A percentile compares a stretch with the other conserved stretches of the same genome.
phyloP scores from a whole-genome alignment of 2,888 invertebrate genomes.

The Escarpia spicata region DNA sequence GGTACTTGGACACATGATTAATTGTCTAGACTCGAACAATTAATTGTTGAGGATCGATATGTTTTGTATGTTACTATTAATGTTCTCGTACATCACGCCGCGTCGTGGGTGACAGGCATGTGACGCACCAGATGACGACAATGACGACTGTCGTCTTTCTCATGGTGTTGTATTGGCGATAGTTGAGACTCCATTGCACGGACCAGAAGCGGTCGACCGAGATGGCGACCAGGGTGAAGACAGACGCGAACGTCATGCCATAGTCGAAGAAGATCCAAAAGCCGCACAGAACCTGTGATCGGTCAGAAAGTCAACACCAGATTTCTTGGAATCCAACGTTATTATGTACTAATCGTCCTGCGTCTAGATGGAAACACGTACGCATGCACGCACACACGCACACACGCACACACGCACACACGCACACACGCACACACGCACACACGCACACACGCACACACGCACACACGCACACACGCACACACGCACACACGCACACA shows the following conservation, averaged over 20 bases:
- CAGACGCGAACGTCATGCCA: slow-evolving; percentile 63
- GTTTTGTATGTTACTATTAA: not conserved
- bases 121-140: slow-evolving; percentile 49
- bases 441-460: no score
- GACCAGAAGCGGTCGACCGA: slow-evolving; percentile 58
- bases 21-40: no score
- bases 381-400: no score
- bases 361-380: no score
- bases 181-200: slow-evolving; percentile 51
- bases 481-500: no score
- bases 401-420: no score
- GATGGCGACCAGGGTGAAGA: slow-evolving; percentile 62
- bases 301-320: not conserved
- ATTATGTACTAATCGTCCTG: no score
- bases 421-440: no score
- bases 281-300: slow-evolving; percentile 50
- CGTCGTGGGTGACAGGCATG: not conserved
- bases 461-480: no score
- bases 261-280: slow-evolving; percentile 65
- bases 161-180: slow-evolving; percentile 48
- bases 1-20: no score
- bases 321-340: no score
- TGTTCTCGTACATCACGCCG: not conserved
- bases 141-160: slow-evolving; percentile 47
- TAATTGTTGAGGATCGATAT: no score